Evolutionary conservation across 2,113 vertebrate genomes (phyloP), one percentile per base, ranked within the genome.

Genomic region (Tenebrosternarchus preto): DNA sequence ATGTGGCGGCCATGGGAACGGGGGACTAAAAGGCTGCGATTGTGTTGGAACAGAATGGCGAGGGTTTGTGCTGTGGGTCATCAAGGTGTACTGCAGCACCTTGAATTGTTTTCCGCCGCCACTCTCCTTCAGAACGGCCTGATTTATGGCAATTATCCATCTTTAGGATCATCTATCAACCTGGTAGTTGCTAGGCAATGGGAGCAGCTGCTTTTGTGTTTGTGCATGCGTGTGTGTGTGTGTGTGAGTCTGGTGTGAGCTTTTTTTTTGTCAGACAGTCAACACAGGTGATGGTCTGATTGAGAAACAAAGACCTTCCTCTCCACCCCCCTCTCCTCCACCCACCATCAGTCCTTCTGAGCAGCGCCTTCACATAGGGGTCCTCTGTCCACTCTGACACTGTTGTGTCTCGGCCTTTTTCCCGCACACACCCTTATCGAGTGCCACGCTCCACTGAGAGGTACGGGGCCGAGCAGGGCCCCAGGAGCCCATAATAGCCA

Each of bases 61-160:
- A 50, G 39, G 78, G 80, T 82, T 77, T 67, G 63, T 68, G 76
- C 61, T 33, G n/a, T n/a, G 60, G 80, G 83, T 85, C 77, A 57
- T 73, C 71, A 68, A 75, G 83, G 64, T 61, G 66, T 82, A 46
- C 76, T 77, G 64, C 83, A 53, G 77, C 36, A 63, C 46, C 60
- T 75, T 74, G 53, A 82, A 85, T 81, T 82, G 76, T 81, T 90
- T 88, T 88, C 78, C 84, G 80, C 82, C 83, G 89, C 87, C 89
- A 89, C 76, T 90, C 91, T 88, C 88, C 87, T 85, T 89, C 90
- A 87, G 90, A 91, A 88, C 87, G 89, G 88, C 90, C 90, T 93
- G 92, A 93, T 94, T 93, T 92, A 94, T 94, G 92, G 91, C 93
- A 94, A 94, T 94, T 93, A 93, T 93, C 92, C 92, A 92, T 93